Base-by-base conservation (phyloP, 1,140 invertebrate genomes). In the Zaprionus taronus region DNA sequence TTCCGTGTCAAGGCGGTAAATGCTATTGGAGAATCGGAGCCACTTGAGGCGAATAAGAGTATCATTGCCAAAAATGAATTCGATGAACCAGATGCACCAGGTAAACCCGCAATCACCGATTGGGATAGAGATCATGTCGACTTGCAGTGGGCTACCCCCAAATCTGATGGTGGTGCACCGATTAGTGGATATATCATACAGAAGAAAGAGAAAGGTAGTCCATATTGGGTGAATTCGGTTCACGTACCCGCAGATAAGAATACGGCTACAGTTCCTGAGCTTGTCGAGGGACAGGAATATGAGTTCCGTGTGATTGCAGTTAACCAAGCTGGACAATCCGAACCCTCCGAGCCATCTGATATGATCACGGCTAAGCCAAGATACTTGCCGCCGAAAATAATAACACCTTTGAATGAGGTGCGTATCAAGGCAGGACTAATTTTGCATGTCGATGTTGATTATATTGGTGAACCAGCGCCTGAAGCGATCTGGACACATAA, bases 251-350 rank as follows among this genome's bases (percentile, higher is more conserved):
- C 96, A 5, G 95, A 94, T 49, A 96, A 97, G 80, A 98, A 94
- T 24, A 95, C 95, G 80, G 96, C 96, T 41, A 96, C 96, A 62
- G 97, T 99, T 47, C 96, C 97, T 56, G 97, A 98, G 91, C 94
- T 99, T 34, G 96, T 95, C 3, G 97, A 99, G 93, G 98, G 98
- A 34, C 97, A 98, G 93, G 97, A 99, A 91, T 99, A 99, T 93
- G 98, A 99, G 93, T 99, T 99, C 95, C 94, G 99, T 79, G 95
- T 99, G 0, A 97, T 98, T 83, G 99, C 99, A 24, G 96, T 97
- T 4, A 99, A 99, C 93, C 96, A 97, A 90, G 98, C 98, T 56
- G 99, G 99, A 38, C 96, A 97, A 85, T 99, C 98, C 53, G 97
- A 99, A 93, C 98, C 98, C 7, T 98, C 97, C 62, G 98, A 98